A percentile compares a stretch with the other conserved stretches of the same genome.
phyloP scores from a whole-genome alignment of 2,797 vertebrate genomes.

The Florisuga fusca region DNA sequence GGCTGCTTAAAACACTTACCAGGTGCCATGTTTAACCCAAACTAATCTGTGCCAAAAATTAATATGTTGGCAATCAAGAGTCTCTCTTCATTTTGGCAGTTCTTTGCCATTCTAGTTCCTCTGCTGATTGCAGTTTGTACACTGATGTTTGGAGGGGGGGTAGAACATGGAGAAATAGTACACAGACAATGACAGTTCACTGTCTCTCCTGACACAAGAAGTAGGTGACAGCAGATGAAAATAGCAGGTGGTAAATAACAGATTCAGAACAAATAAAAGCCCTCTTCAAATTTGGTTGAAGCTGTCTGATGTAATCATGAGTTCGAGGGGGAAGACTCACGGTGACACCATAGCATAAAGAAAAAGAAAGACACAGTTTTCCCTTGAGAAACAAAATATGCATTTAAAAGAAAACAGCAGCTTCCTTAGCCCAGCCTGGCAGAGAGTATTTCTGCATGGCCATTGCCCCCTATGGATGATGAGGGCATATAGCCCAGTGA shows the following conservation, averaged over 20 bases:
- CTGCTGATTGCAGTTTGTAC: not conserved
- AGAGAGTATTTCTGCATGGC: not conserved
- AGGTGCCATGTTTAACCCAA: not conserved
- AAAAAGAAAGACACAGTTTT: not conserved
- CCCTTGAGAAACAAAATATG: not conserved
- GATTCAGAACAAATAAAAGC: not conserved
- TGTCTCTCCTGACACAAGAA: not conserved
- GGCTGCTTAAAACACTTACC: not conserved
- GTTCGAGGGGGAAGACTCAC: not conserved
- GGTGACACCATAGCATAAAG: not conserved
- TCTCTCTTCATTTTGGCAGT: not conserved
- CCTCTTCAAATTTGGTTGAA: not conserved
- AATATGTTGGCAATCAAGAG: not conserved
- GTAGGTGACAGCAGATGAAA: not conserved
- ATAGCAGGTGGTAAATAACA: not conserved
- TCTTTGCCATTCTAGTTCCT: not conserved
- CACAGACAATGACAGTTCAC: not conserved
- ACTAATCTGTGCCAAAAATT: not conserved
- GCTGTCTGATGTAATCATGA: not conserved
- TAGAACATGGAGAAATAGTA: not conserved
- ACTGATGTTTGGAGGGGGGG: not conserved
- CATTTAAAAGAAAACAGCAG: not conserved
- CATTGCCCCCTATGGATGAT: not conserved
- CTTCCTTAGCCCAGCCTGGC: not conserved
- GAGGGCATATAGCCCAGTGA: accelerated